Base-by-base conservation (phyloP, 2,888 invertebrate species). In the Ethmia dodecea region DNA sequence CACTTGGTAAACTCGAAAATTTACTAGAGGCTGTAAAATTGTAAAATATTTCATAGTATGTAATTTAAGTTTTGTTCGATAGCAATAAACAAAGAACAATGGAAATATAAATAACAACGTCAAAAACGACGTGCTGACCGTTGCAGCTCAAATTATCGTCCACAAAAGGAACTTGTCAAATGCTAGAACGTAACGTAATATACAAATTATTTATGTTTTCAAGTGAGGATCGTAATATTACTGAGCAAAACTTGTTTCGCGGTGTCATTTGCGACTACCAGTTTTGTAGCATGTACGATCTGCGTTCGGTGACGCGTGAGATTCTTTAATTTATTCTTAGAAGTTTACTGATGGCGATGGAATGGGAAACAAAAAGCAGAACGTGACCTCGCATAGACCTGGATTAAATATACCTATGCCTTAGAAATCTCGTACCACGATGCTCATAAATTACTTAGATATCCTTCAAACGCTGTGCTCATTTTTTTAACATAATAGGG, bases 171-270 rank as follows among this genome's bases (percentile, higher is more conserved):
- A 31, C 36, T 39, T 47, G 51, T 55, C 52, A 53, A 48, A 42
- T 39, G 31, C 43, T 39, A 47, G 34, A 38, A 25, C 41, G 36
- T 50, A n/a, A n/a, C 41, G 35, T 50, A 49, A 37, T 52, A 47
- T 42, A 49, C 48, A 55, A 52, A 51, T 47, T 40, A 48, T 48
- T 49, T n/a, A 52, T 52, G 54, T 57, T 55, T 53, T 54, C 49
- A 55, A 27, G 41, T 36, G 16, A 41, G 45, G 55, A 53, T 53
- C 54, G 52, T 56, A 29, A n/a, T 22, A 13, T 9, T 43, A 34
- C 51, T 52, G 51, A 47, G 51, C 50, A 59, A 53, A 61, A 55
- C 57, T 49, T 51, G 47, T 57, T 55, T 52, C 53, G 43, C 41
- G n/a, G 28, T 14, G 10, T n/a, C n/a, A n/a, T n/a, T n/a, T n/a